phyloP scores from a whole-genome alignment of 2,113 vertebrate genomes.

The Mobula hypostoma region DNA sequence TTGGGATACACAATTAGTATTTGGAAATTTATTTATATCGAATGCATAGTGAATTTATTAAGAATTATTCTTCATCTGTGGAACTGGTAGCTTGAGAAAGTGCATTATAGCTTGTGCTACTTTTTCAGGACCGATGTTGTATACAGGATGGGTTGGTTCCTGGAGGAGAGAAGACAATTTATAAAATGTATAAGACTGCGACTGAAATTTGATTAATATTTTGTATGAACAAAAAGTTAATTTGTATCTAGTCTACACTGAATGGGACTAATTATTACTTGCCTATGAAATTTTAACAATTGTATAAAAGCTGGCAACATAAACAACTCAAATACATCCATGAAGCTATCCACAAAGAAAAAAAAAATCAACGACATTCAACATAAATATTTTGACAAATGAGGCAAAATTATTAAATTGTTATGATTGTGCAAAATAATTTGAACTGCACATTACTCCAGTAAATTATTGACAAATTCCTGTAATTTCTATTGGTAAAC shows the following conservation, averaged over 20 bases:
- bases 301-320: not conserved
- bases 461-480: not conserved
- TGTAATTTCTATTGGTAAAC: not conserved
- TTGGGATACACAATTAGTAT: not conserved
- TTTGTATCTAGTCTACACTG: not conserved
- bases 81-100: slow-evolving; percentile 71
- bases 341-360: not conserved
- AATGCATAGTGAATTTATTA: slow-evolving; percentile 14
- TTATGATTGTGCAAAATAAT: not conserved
- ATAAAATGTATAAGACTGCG: not conserved
- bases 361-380: not conserved
- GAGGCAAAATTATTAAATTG: not conserved
- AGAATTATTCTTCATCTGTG: slow-evolving; percentile 46
- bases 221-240: not conserved
- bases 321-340: not conserved
- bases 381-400: not conserved
- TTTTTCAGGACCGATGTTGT: slow-evolving; percentile 88
- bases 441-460: not conserved
- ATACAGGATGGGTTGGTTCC: slow-evolving; percentile 87
- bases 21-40: not conserved
- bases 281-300: not conserved
- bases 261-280: not conserved
- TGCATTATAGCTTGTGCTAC: slow-evolving; percentile 72
- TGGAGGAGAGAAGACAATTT: slow-evolving; percentile 45
- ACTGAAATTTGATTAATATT: not conserved